phyloP scores from a whole-genome alignment of 2,113 vertebrate genomes.

The Hippocampus guttulatus region DNA sequence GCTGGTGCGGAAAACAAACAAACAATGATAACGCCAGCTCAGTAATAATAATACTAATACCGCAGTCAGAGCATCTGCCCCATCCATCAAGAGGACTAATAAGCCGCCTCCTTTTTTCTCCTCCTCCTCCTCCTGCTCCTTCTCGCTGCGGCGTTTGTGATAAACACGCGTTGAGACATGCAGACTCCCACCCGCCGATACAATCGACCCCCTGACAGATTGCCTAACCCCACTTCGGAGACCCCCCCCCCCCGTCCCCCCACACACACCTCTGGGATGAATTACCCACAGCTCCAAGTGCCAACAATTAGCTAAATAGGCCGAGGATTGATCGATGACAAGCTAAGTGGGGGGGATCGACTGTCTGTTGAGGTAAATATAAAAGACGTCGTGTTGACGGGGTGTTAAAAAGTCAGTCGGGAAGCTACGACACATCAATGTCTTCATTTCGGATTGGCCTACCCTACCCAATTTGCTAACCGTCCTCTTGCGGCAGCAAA shows the following conservation, averaged over 20 bases:
- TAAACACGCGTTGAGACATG: conserved; percentile 43
- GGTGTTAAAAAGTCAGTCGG: neutral
- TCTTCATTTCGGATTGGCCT: neutral
- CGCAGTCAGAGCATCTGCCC: neutral
- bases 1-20: neutral
- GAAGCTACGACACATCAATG: neutral
- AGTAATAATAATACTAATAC: neutral
- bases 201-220: conserved; percentile 59
- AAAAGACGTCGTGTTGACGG: conserved; percentile 7
- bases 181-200: conserved; percentile 33
- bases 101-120: conserved; percentile 11
- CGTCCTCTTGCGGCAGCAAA: neutral
- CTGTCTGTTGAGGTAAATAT: neutral
- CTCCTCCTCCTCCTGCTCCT: conserved; percentile 10
- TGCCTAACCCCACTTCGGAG: neutral
- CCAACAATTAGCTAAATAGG: conserved; percentile 64
- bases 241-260: neutral
- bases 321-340: conserved; percentile 40
- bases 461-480: neutral
- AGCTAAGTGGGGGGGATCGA: neutral
- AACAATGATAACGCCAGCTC: neutral
- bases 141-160: conserved; percentile 22
- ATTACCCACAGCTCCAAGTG: conserved; percentile 46
- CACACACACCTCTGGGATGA: conserved; percentile 16
- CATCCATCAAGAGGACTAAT: conserved; percentile 22